phyloP scores from a whole-genome alignment of 1,140 invertebrate species.

The Pristionchus pacificus region DNA sequence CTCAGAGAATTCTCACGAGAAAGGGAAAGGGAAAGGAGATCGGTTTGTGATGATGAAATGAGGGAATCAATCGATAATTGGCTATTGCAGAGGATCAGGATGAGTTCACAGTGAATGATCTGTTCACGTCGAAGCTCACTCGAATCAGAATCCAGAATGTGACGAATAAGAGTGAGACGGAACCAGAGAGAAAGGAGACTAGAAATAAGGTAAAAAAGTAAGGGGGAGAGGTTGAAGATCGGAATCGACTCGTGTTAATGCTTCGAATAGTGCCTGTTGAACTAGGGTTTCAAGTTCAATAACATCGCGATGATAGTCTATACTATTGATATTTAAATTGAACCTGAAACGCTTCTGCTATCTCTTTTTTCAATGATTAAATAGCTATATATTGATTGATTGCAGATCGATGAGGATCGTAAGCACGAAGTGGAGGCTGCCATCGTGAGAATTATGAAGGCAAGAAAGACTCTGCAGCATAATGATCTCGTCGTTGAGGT shows the following conservation, averaged over 20 bases:
- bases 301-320: no score
- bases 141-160: conserved; percentile 73
- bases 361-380: no score
- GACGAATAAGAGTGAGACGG: conserved; percentile 93
- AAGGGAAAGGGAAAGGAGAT: conserved; percentile 89
- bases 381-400: not conserved
- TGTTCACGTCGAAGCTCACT: conserved; percentile 93
- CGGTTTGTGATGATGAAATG: conserved; percentile 22
- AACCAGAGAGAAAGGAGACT: conserved; percentile 94
- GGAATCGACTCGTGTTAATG: no score
- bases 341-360: no score
- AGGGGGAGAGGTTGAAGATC: not conserved
- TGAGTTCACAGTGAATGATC: conserved; percentile 91
- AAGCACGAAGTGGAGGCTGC: conserved; percentile 99
- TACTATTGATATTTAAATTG: no score
- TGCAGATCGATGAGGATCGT: conserved; percentile 83
- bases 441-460: conserved; percentile 99
- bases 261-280: no score
- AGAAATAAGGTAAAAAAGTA: conserved; percentile 72
- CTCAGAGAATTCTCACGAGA: conserved; percentile 88
- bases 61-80: not conserved
- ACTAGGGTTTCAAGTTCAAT: no score
- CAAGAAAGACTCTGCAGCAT: conserved; percentile 79
- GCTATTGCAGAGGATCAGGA: conserved; percentile 72
- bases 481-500: conserved; percentile 89